Percentiles rank a stretch among this genome's conserved stretches.
Conservation (phyloP, 1,140 invertebrate genomes). For the Drosophila cardini region DNA sequence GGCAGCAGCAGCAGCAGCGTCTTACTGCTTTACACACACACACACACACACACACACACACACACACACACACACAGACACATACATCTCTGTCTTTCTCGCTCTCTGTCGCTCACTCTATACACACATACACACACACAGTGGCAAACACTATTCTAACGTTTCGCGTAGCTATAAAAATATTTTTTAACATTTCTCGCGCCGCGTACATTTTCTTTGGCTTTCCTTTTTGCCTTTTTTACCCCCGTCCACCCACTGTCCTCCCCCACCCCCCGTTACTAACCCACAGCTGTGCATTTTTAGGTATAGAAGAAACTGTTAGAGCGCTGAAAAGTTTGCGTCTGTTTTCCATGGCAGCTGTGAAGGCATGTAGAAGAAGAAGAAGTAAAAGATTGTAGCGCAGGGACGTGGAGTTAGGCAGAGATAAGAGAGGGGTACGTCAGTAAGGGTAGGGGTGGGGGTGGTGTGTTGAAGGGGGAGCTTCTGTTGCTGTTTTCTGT, state of each 20-base stretch:
- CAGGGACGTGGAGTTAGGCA: too few species aligned
- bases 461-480: background rate
- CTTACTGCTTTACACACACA: background rate
- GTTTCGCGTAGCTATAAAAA: slow-evolving; percentile 81
- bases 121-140: slow-evolving; percentile 19
- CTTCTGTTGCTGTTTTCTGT: slow-evolving; percentile 41
- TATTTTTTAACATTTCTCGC: slow-evolving; percentile 80
- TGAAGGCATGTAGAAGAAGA: too few species aligned
- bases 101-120: background rate
- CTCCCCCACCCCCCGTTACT: background rate
- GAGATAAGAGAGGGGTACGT: background rate
- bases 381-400: background rate
- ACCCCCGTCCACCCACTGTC: background rate
- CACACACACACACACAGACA: background rate
- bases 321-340: slow-evolving; percentile 57
- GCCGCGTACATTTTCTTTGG: slow-evolving; percentile 70
- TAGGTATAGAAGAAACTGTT: slow-evolving; percentile 55
- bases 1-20: slow-evolving; percentile 14
- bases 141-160: slow-evolving; percentile 79
- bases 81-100: background rate
- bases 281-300: slow-evolving; percentile 28
- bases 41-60: slow-evolving; percentile 12
- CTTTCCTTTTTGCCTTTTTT: slow-evolving; percentile 35
- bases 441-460: background rate
- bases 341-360: slow-evolving; percentile 42